Conservation (phyloP, 2,888 invertebrate species). For the Amaurobius ferox region DNA sequence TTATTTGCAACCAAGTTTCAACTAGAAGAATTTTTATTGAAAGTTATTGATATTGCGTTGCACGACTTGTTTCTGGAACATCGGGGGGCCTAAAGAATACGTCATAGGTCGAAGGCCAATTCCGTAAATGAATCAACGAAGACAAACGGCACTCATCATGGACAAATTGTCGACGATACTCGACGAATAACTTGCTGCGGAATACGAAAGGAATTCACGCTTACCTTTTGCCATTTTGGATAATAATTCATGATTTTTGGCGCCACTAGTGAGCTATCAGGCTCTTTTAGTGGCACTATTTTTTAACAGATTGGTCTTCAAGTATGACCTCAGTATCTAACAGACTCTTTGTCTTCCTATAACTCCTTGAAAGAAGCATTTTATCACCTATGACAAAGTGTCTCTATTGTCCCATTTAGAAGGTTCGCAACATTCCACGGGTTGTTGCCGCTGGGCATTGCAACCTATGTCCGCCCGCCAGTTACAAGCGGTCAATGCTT, state of each 20-base stretch:
- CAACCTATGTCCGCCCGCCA: neutral
- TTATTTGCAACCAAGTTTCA: too few species aligned
- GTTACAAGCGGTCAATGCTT: neutral
- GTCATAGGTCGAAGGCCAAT: neutral
- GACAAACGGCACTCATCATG: neutral
- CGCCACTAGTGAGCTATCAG: neutral
- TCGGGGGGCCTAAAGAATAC: neutral
- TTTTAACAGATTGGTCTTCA: neutral
- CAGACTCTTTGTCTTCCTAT: neutral
- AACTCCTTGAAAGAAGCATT: slow-evolving; percentile 43
- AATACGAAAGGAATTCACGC: neutral
- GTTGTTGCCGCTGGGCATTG: neutral
- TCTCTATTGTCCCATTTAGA: slow-evolving; percentile 36
- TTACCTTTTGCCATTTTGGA: neutral
- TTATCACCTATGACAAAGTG: slow-evolving; percentile 67
- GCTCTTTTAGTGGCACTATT: neutral
- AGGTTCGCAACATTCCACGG: slow-evolving; percentile 24
- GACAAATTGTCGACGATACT: neutral
- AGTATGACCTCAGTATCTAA: neutral
- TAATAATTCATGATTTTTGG: neutral
- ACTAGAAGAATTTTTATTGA: too few species aligned
- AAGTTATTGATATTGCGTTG: too few species aligned
- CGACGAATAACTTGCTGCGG: neutral
- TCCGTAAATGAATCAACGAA: neutral
- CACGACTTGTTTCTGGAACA: too few species aligned